Base-by-base conservation (phyloP, 2,113 vertebrate genomes). In the Canis aureus region DNA sequence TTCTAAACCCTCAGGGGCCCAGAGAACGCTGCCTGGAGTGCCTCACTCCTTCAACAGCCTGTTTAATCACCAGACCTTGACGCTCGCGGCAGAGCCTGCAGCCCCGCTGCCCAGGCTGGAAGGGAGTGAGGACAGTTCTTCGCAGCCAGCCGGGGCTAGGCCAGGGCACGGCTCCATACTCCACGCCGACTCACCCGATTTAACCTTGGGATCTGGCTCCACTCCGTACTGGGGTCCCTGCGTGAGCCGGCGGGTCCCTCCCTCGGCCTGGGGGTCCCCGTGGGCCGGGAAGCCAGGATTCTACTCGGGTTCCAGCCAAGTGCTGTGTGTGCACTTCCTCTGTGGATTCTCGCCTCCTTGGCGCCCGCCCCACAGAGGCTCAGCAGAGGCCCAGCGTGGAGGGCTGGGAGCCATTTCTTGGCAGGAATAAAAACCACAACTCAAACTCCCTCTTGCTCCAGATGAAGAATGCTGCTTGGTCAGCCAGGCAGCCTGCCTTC, bases 41-140 rank as follows among this genome's bases (percentile, higher is more conserved):
- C 8, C 49, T 1, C 0, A 0, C 13, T 29, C 64, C 38, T 55
- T 29, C 1, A 16, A 23, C 27, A 2, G 57, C 51, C 62, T 55
- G 59, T 64, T 8, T 32, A 49, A 12, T 29, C 22, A 1, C 15
- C 11, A 29, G 32, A 78, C 23, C n/a, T 17, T 0, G 15, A 16
- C 2, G 60, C 35, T 1, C 22, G 38, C 35, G 17, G 19, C 25
- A 0, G 38, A 67, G 35, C 53, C n/a, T 22, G 71, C 53, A 11
- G 60, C 51, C 16, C 16, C 2, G 3, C 57, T 23, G 66, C 67
- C 76, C 81, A 8, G 81, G 19, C 73, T 59, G 79, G 57, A 62
- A 35, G 29, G 74, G 74, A 29, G 53, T 25, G 1, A 35, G 11
- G 12, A 3, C 27, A 0, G 4, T 19, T 38, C 57, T 16, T 17